phyloP scores from a whole-genome alignment of 1,140 invertebrate genomes.

The Platyura marginata region DNA sequence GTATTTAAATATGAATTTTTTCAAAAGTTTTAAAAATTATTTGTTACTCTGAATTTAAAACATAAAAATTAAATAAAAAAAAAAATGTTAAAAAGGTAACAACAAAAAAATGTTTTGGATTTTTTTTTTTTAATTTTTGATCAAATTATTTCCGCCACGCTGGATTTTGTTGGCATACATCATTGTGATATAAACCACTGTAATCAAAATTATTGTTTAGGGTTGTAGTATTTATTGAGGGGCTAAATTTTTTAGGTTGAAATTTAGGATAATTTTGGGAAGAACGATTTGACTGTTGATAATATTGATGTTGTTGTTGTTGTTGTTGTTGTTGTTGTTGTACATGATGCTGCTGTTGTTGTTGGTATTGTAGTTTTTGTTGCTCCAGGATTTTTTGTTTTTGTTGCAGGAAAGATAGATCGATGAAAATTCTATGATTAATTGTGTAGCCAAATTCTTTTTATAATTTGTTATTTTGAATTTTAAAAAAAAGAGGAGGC shows the following conservation, averaged over 20 bases:
- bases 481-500: too few species aligned
- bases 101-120: constrained; percentile 4
- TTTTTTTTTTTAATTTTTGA: constrained; percentile 7
- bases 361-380: constrained; percentile 24
- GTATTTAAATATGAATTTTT: too few species aligned
- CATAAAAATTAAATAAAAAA: too few species aligned
- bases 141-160: constrained; percentile 15
- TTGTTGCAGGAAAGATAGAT: constrained; percentile 61
- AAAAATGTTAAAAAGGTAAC: too few species aligned
- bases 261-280: constrained; percentile 1
- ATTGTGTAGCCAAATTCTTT: constrained; percentile 26
- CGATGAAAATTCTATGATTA: constrained; percentile 51
- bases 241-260: constrained; percentile 4
- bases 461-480: too few species aligned
- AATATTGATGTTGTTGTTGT: constrained; percentile 16
- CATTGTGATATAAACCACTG: too few species aligned
- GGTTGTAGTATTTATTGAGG: constrained; percentile 8
- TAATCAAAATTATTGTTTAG: too few species aligned
- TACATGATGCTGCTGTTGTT: constrained; percentile 14
- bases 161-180: constrained; percentile 2
- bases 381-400: constrained; percentile 43
- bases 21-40: too few species aligned
- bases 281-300: constrained; percentile 2
- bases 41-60: too few species aligned
- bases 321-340: constrained; percentile 19